phyloP scores from a whole-genome alignment of 2,797 vertebrate genomes.

The Eremophila alpestris region DNA sequence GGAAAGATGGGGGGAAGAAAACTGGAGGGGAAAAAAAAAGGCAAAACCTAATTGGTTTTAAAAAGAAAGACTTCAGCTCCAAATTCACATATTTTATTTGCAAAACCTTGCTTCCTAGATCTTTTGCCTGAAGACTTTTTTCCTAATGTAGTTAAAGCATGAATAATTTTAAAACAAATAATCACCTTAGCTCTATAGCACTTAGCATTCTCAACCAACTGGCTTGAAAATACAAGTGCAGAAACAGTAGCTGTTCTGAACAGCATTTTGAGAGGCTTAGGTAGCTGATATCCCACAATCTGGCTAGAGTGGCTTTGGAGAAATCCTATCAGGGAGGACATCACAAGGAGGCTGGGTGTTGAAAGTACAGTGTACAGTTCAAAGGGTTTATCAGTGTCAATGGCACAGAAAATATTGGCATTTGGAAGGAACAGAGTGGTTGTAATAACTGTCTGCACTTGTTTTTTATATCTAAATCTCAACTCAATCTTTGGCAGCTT shows the following conservation, averaged over 20 bases:
- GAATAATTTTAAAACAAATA: background rate
- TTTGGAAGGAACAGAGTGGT: background rate
- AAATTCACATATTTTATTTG: background rate
- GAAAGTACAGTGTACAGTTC: background rate
- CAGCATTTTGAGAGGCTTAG: background rate
- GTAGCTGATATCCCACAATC: background rate
- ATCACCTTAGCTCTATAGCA: background rate
- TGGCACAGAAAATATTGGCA: background rate
- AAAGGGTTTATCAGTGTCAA: background rate
- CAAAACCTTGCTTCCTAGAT: background rate
- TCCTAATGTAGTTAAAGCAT: background rate
- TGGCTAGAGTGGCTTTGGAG: background rate
- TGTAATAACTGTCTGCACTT: background rate
- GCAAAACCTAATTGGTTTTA: background rate
- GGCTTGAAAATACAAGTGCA: background rate
- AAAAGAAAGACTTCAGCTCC: background rate
- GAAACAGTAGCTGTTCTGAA: background rate
- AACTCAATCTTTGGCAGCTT: background rate
- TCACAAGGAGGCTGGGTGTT: background rate
- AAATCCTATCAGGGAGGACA: background rate
- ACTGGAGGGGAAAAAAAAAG: rapidly evolving
- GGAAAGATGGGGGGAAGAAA: background rate
- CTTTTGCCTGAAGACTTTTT: background rate
- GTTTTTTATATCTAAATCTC: background rate
- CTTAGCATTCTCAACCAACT: background rate